Percentiles rank a stretch among this genome's conserved stretches.
Conservation (phyloP, 2,113 vertebrate species). For the Cercopithecus mona region DNA sequence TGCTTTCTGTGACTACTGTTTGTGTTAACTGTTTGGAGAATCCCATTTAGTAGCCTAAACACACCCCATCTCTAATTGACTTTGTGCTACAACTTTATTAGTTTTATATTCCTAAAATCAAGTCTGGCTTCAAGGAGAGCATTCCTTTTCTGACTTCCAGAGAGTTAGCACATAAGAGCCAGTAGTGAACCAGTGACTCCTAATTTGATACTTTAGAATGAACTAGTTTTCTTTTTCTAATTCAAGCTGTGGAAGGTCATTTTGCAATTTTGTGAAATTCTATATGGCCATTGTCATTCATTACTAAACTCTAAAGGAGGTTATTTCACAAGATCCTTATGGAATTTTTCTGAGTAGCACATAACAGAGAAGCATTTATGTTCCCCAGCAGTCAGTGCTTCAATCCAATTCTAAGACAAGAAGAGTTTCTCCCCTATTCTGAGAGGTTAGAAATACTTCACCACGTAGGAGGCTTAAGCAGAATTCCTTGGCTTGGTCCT, state of each 20-base stretch:
- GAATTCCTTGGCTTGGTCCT: slow-evolving; percentile 50
- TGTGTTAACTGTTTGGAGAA: slow-evolving; percentile 68
- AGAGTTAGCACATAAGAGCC: background rate
- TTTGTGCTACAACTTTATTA: background rate
- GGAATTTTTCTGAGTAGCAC: slow-evolving; percentile 58
- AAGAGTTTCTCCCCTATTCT: slow-evolving; percentile 44
- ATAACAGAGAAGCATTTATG: slow-evolving; percentile 73
- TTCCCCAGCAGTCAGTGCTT: slow-evolving; percentile 40
- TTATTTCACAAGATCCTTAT: slow-evolving; percentile 27
- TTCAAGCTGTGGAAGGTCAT: background rate
- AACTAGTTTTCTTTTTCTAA: background rate
- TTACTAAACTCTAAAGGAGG: slow-evolving; percentile 9
- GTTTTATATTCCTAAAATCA: background rate
- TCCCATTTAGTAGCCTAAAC: slow-evolving; percentile 32
- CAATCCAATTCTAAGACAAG: slow-evolving; percentile 54
- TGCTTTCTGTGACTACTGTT: slow-evolving; percentile 49
- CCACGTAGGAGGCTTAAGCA: slow-evolving; percentile 64
- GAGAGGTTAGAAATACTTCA: slow-evolving; percentile 72
- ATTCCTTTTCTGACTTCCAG: background rate
- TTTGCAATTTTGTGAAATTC: slow-evolving; percentile 39
- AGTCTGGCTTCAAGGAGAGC: background rate
- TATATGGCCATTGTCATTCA: slow-evolving; percentile 53
- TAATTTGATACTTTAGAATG: slow-evolving; percentile 2
- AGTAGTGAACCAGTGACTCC: background rate
- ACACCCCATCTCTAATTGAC: background rate